Evolutionary conservation across 2,113 vertebrate species (phyloP).

Genomic region (Rhynchomys soricoides): DNA sequence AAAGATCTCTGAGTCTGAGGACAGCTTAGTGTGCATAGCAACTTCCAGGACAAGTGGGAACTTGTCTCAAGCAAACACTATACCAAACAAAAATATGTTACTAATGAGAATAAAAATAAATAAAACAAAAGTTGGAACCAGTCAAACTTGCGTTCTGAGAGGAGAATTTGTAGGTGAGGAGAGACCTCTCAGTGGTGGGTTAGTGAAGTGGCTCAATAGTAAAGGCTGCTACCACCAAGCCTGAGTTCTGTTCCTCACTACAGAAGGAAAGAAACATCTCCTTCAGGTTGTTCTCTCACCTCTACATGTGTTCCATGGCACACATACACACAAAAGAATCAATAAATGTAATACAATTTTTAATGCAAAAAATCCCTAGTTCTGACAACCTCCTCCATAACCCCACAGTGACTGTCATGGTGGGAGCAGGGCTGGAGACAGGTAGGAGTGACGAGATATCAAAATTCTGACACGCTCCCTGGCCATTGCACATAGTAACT

Average conservation of each 20-base stretch:
- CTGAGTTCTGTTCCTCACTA: not conserved
- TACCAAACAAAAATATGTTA: not conserved
- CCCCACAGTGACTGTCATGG: not conserved
- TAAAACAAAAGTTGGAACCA: not conserved
- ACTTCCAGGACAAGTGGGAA: not conserved
- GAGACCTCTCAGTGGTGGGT: not conserved
- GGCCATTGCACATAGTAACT: not conserved
- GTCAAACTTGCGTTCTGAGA: conserved; percentile 25
- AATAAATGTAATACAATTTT: not conserved
- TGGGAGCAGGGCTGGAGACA: not conserved
- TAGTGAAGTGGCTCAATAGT: not conserved
- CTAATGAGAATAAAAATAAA: not conserved
- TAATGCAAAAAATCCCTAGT: not conserved
- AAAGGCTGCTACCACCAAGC: not conserved
- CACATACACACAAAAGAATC: not conserved
- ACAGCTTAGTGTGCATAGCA: not conserved
- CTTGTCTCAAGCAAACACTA: not conserved
- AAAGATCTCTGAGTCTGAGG: not conserved
- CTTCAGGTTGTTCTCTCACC: not conserved
- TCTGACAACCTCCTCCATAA: not conserved
- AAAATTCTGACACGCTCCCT: not conserved
- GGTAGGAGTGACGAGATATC: not conserved
- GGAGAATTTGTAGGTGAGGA: not conserved
- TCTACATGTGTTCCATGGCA: not conserved
- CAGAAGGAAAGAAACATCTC: not conserved